phyloP scores from a whole-genome alignment of 2,888 invertebrate species.

The Diarsia rubi region DNA sequence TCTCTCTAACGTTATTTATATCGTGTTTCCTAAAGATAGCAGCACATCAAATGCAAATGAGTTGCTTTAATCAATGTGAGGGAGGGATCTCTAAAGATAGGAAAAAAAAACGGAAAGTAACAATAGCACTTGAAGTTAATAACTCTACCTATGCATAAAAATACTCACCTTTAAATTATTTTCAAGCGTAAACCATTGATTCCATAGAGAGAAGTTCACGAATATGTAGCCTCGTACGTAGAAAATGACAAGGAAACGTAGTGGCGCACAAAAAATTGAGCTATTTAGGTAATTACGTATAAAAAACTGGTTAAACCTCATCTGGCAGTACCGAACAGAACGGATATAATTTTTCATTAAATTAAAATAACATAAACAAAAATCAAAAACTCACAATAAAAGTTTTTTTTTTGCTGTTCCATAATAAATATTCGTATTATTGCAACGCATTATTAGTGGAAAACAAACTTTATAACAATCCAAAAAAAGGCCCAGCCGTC shows the following conservation, averaged over 20 bases:
- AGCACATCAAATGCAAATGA: slow-evolving; percentile 15
- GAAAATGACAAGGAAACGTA: neutral
- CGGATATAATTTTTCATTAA: neutral
- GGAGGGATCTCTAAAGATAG: neutral
- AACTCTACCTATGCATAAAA: neutral
- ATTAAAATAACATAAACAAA: neutral
- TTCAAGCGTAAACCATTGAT: neutral
- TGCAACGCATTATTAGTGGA: slow-evolving; percentile 20
- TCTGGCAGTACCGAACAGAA: neutral
- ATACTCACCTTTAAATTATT: neutral
- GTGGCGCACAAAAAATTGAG: too few relatives aligned
- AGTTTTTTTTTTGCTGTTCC: neutral
- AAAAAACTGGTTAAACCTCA: neutral
- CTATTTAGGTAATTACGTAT: neutral
- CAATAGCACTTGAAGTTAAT: neutral
- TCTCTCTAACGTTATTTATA: slow-evolving; percentile 45
- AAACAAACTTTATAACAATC: slow-evolving; percentile 45
- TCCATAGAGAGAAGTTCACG: too few relatives aligned
- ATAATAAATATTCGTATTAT: neutral
- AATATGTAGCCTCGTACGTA: neutral
- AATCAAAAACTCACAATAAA: neutral
- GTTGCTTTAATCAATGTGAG: neutral
- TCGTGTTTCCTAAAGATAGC: slow-evolving; percentile 21
- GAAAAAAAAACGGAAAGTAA: neutral
- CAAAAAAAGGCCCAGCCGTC: slow-evolving; percentile 77